Base-by-base conservation (phyloP, 2,113 vertebrate genomes). In the Misgurnus mizolepis region DNA sequence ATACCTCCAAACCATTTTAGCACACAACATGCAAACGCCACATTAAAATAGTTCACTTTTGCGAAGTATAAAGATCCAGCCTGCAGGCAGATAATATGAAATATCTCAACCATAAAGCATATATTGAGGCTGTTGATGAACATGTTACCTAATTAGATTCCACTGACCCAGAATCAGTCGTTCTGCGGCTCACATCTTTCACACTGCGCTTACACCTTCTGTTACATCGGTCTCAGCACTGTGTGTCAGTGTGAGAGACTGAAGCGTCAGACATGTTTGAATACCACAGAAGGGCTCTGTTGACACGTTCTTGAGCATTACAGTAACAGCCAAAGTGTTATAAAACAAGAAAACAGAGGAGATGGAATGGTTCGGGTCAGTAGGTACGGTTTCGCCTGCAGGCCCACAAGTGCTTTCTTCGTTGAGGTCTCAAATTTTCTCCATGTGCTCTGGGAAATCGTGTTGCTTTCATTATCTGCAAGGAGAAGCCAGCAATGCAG, bases 401-500 rank as follows among this genome's bases (percentile, higher is more conserved):
- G 83, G 88, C 85, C 88, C 87, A 85, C 85, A 69, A 82, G 81
- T 84, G 84, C 87, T 86, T 85, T 70, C 82, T 87, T 83, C 82
- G 84, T 82, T 89, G 88, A 85, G 87, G 82, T 86, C 84, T 87
- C 85, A 88, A 89, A 90, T 84, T 88, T 67, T 82, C 79, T 81
- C 87, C 84, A 80, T 89, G 90, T 90, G 88, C 89, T 91, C 86
- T 86, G 81, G 89, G 86, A 90, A 90, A 89, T 86, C 85, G 83
- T 87, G 89, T 85, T 82, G 89, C 87, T 92, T 84, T 91, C 91
- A 93, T 92, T 92, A 92, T 87, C 86, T 89, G 88, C 87, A 80
- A 88, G 86, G 91, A 88, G 87, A 82, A 88, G 83, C 83, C 53
- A 45, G 81, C 76, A 70, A 40, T 69, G 40, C 72, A 67, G 76